These are phyloP conservation scores for Tenthredo mesomela DNA, from an alignment of 2,888 invertebrate genomes.

Conservation along the genomic window DNA sequence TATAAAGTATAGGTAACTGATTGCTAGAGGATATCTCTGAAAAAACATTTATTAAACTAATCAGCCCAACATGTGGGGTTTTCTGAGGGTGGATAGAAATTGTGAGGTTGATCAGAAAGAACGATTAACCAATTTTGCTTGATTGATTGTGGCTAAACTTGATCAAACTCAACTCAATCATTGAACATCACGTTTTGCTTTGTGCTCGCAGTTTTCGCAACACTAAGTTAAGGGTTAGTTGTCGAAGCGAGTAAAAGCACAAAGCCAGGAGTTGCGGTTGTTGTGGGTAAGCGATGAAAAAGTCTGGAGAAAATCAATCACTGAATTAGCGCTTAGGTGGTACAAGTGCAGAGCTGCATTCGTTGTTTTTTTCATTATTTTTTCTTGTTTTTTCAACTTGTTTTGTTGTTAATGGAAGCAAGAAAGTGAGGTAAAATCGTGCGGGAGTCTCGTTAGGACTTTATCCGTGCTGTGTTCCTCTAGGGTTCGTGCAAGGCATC, in stretches of 20 bases:
- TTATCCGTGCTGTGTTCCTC: constrained; percentile 35
- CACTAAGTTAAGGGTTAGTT: neutral
- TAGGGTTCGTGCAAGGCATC: constrained; percentile 39
- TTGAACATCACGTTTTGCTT: neutral
- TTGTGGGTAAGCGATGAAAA: neutral
- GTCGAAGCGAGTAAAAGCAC: neutral
- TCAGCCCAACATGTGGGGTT: neutral
- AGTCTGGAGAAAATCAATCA: constrained; percentile 4
- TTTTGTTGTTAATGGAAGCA: constrained; percentile 6
- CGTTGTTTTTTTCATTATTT: neutral
- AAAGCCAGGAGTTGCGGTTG: neutral
- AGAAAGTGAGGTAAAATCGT: constrained; percentile 16
- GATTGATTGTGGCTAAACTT: constrained; percentile 27
- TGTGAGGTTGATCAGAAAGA: neutral
- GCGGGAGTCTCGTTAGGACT: constrained; percentile 31
- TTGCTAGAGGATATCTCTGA: neutral
- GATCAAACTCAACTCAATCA: constrained; percentile 27
- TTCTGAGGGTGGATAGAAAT: constrained; percentile 14
- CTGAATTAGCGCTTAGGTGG: neutral
- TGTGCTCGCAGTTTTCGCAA: neutral
- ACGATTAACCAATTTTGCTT: neutral
- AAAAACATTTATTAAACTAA: constrained; percentile 10
- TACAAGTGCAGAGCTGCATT: neutral
- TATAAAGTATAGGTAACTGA: neutral
- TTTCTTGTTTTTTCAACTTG: neutral